phyloP scores from a whole-genome alignment of 2,113 vertebrate genomes.

The Ibidorhyncha struthersii region DNA sequence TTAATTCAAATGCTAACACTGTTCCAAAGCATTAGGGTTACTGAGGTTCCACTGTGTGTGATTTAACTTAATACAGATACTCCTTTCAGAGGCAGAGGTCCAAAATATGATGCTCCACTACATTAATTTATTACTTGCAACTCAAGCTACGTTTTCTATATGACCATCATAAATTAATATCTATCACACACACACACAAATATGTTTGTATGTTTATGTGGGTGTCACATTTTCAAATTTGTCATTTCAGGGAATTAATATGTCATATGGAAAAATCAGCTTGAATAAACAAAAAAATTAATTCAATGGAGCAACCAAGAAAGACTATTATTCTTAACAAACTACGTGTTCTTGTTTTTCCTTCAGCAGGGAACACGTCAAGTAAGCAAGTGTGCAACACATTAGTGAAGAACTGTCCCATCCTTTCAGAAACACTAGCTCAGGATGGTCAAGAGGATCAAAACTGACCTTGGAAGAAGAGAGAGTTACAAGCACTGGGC shows the following conservation, averaged over 20 bases:
- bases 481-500: neutral
- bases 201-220: neutral
- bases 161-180: neutral
- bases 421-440: neutral
- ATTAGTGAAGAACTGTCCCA: neutral
- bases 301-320: neutral
- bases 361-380: neutral
- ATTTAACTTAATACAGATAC: neutral
- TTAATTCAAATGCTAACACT: neutral
- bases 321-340: constrained; percentile 5
- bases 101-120: neutral
- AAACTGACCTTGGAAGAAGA: neutral
- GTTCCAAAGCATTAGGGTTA: neutral
- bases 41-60: neutral
- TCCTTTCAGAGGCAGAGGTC: neutral
- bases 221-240: neutral
- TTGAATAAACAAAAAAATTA: constrained; percentile 1
- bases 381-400: neutral
- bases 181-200: neutral
- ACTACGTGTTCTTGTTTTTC: neutral
- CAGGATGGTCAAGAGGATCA: neutral
- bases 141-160: neutral
- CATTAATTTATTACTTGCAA: constrained; percentile 1
- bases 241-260: neutral
- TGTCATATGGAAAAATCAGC: constrained; percentile 1